phyloP scores from a whole-genome alignment of 1,140 invertebrate genomes.

The Caenorhabditis briggsae region DNA sequence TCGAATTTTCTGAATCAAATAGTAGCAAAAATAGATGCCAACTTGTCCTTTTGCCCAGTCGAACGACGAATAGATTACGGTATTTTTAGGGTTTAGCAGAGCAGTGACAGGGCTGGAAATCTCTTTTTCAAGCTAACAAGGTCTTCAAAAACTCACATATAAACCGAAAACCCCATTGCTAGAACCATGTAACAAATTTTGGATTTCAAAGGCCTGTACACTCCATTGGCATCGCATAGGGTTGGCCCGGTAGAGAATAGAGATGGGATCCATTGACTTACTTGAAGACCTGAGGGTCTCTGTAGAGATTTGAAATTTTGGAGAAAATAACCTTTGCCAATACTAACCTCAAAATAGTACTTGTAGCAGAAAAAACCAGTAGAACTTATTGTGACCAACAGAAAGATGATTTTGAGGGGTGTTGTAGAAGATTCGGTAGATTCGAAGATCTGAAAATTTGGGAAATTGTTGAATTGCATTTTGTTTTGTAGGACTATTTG shows the following conservation, averaged over 20 bases:
- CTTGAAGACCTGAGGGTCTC: neutral
- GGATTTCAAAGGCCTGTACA: neutral
- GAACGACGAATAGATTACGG: neutral
- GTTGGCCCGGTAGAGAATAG: neutral
- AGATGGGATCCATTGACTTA: neutral
- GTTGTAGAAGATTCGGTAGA: neutral
- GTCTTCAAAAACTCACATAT: neutral
- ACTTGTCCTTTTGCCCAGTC: neutral
- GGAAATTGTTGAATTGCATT: too few species aligned
- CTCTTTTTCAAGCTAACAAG: neutral
- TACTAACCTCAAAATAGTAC: neutral
- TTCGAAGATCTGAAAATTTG: neutral
- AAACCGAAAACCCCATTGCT: neutral
- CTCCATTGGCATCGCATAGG: neutral
- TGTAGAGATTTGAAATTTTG: neutral
- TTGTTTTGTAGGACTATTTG: too few species aligned
- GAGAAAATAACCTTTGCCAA: neutral
- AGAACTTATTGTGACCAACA: neutral
- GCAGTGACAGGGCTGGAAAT: neutral
- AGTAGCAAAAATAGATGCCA: neutral
- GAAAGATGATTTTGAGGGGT: neutral
- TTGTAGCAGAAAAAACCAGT: neutral
- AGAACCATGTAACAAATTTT: neutral
- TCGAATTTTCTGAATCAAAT: neutral
- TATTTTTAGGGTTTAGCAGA: neutral